These are phyloP conservation scores for Coregonus suidteri DNA, from an alignment of 2,797 vertebrate species.

Conservation along the genomic window DNA sequence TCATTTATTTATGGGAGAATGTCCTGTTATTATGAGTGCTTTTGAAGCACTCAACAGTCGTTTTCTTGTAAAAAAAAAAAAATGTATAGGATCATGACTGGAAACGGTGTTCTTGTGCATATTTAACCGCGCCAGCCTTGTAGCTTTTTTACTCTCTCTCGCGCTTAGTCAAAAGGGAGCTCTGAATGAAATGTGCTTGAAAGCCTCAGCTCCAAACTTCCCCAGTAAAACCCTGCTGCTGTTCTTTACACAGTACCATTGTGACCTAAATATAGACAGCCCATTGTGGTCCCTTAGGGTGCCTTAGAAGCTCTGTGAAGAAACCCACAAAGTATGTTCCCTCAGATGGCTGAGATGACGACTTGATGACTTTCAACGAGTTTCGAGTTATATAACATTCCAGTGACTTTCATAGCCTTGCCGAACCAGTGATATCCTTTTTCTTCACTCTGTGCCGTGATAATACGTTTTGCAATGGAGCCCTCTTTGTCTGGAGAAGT, in stretches of 20 bases:
- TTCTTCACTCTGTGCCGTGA: neutral
- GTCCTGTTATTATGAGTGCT: constrained; percentile 5
- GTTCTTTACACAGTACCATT: constrained; percentile 25
- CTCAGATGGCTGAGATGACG: constrained; percentile 40
- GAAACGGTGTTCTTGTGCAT: constrained; percentile 25
- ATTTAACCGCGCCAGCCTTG: constrained; percentile 27
- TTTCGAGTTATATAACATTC: neutral
- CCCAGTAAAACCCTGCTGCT: constrained; percentile 18
- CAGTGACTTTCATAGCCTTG: neutral
- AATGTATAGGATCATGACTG: constrained; percentile 27
- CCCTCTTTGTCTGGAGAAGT: no score
- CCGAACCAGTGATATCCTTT: neutral
- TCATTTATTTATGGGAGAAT: constrained; percentile 16
- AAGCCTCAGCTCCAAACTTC: constrained; percentile 13
- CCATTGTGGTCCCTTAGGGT: constrained; percentile 24
- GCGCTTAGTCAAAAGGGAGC: constrained; percentile 9
- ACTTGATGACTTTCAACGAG: constrained; percentile 30
- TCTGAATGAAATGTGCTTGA: constrained; percentile 40
- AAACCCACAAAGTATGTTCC: constrained; percentile 16
- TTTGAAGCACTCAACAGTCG: neutral
- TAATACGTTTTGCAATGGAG: no score
- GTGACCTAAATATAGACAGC: constrained; percentile 58
- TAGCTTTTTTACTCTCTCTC: constrained; percentile 3
- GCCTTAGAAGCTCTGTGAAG: constrained; percentile 22
- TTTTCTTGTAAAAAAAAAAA: constrained; percentile 18